Conservation (phyloP, 2,113 vertebrate genomes). For the Solea solea region DNA sequence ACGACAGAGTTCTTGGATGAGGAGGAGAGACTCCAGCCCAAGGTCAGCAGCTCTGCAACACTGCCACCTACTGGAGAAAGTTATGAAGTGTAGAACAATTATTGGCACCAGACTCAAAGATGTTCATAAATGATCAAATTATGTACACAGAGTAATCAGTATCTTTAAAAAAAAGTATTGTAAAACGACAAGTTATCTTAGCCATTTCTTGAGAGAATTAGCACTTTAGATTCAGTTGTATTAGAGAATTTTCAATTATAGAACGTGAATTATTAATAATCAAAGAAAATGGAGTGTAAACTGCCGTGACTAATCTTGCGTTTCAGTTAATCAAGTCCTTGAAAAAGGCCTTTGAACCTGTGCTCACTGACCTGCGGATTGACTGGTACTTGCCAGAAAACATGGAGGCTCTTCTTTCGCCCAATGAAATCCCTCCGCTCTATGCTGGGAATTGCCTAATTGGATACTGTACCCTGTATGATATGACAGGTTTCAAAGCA, state of each 20-base stretch:
- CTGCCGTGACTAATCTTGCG: background rate
- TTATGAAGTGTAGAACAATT: constrained; percentile 13
- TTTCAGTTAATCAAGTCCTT: constrained; percentile 91
- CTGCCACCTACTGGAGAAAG: constrained; percentile 49
- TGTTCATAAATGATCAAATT: no score
- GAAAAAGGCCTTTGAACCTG: constrained; percentile 96
- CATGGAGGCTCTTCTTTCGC: constrained; percentile 93
- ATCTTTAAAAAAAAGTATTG: no score
- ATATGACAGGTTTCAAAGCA: constrained; percentile 84
- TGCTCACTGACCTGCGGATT: constrained; percentile 91
- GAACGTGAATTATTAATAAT: background rate
- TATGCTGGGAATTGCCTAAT: constrained; percentile 91
- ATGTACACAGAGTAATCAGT: no score
- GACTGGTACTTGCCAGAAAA: constrained; percentile 97
- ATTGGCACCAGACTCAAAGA: background rate
- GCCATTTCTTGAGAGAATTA: no score
- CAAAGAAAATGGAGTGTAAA: background rate
- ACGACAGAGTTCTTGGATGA: constrained; percentile 84
- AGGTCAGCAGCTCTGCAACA: constrained; percentile 79
- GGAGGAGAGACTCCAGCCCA: constrained; percentile 91
- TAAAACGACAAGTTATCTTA: no score
- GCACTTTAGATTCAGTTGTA: no score
- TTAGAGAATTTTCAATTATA: background rate
- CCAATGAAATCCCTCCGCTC: constrained; percentile 91
- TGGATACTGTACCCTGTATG: constrained; percentile 93